A percentile compares a stretch with the other conserved stretches of the same genome.
These are phyloP conservation scores for Pelusios castaneus DNA, from an alignment of 2,113 vertebrate species.

Conservation along the genomic window DNA sequence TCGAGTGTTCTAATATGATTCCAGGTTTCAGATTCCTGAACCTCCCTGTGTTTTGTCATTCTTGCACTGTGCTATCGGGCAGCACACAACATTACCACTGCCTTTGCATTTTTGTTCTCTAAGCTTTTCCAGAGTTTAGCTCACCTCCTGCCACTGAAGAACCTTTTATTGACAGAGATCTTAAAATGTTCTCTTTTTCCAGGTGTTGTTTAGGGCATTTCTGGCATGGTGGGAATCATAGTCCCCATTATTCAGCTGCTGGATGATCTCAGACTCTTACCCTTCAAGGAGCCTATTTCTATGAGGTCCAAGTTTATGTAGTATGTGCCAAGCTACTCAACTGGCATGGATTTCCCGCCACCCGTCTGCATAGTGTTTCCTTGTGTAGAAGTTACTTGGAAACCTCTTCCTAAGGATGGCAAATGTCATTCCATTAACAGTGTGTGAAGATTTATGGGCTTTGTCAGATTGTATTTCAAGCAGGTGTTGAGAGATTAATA, in stretches of 20 bases:
- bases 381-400: fast-evolving
- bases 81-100: not conserved
- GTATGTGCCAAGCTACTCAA: not conserved
- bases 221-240: fast-evolving
- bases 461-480: not conserved
- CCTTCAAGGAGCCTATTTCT: not conserved
- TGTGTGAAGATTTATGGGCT: fast-evolving
- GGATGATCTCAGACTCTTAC: not conserved
- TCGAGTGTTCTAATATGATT: not conserved
- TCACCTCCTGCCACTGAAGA: not conserved
- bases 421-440: not conserved
- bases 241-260: not conserved
- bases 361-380: not conserved
- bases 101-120: not conserved
- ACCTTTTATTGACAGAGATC: not conserved
- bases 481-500: constrained; percentile 9
- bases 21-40: not conserved
- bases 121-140: not conserved
- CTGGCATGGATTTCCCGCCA: not conserved
- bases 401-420: not conserved
- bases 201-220: fast-evolving
- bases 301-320: not conserved
- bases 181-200: not conserved
- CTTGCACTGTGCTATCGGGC: not conserved
- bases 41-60: not conserved